Conservation (phyloP, 2,113 vertebrate genomes). For the Paedocypris sp. region DNA sequence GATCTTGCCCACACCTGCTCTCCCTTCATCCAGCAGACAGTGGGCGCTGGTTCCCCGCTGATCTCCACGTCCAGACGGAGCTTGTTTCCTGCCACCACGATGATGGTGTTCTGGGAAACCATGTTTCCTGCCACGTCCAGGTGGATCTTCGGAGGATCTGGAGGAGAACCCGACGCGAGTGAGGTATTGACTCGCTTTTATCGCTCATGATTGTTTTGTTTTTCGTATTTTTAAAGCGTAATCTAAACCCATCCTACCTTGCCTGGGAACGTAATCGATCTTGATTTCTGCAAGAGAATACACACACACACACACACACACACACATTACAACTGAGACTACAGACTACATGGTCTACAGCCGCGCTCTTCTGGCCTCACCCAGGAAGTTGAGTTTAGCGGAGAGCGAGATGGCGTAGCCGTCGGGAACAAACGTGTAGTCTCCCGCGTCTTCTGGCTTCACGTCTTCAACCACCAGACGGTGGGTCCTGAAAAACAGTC, state of each 20-base stretch:
- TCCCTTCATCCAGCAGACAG: conserved; percentile 66
- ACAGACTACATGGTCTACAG: too few species aligned
- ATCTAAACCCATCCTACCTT: conserved; percentile 60
- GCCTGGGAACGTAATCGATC: conserved; percentile 83
- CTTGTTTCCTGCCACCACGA: conserved; percentile 87
- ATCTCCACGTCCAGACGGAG: conserved; percentile 78
- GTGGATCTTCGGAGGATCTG: conserved; percentile 86
- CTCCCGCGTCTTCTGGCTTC: conserved; percentile 73
- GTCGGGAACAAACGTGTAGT: conserved; percentile 81
- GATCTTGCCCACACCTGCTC: conserved; percentile 46
- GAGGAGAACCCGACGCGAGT: neutral
- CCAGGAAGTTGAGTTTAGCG: conserved; percentile 86
- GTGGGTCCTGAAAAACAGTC: conserved; percentile 70
- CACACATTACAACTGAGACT: too few species aligned
- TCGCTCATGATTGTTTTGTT: too few species aligned
- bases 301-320: too few species aligned
- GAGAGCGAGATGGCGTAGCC: conserved; percentile 79
- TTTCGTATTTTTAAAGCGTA: neutral
- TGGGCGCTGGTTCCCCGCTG: conserved; percentile 75
- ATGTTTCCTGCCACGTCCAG: conserved; percentile 74
- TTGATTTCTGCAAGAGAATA: conserved; percentile 74
- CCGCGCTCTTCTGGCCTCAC: conserved; percentile 61
- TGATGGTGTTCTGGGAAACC: conserved; percentile 72
- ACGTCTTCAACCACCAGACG: conserved; percentile 71
- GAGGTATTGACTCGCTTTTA: too few species aligned